Percentiles rank a stretch among this genome's conserved stretches.
phyloP scores from a whole-genome alignment of 2,797 vertebrate genomes.

The Sparidentex hasta region DNA sequence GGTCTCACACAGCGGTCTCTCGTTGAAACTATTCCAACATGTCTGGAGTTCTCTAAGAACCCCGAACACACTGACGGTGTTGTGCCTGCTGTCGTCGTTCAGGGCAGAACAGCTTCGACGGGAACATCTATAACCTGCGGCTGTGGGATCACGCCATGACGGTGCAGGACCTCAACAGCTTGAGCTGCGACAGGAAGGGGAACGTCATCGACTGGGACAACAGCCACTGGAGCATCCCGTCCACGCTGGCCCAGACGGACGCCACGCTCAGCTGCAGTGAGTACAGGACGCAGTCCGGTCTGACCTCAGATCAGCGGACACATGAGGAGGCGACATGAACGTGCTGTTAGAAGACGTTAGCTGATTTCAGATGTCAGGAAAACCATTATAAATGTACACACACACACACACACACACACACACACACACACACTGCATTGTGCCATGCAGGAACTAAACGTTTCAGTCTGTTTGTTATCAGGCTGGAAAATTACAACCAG shows the following conservation, averaged over 20 bases:
- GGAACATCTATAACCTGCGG: slow-evolving; percentile 94
- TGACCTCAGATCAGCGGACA: background rate
- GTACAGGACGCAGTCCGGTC: slow-evolving; percentile 65
- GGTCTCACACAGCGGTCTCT: too few relatives aligned
- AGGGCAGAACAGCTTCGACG: slow-evolving; percentile 83
- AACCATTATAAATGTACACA: background rate
- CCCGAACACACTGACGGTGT: too few relatives aligned
- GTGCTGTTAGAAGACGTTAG: too few relatives aligned
- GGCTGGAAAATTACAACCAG: slow-evolving; percentile 48
- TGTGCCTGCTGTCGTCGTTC: background rate
- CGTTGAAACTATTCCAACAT: background rate
- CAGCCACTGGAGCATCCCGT: slow-evolving; percentile 91
- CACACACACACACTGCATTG: background rate
- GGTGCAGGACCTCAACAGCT: slow-evolving; percentile 76
- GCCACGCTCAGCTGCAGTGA: slow-evolving; percentile 95
- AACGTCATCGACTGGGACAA: slow-evolving; percentile 96
- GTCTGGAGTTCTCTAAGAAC: background rate
- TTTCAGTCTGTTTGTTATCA: slow-evolving; percentile 39
- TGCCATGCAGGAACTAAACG: background rate
- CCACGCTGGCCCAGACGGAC: slow-evolving; percentile 89
- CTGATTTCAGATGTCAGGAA: background rate
- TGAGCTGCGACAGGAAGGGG: slow-evolving; percentile 90
- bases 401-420: slow-evolving; percentile 7
- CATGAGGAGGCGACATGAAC: too few relatives aligned
- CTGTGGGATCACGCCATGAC: slow-evolving; percentile 92